These are phyloP conservation scores for Aythya fuligula DNA, from an alignment of 2,797 vertebrate species.

Conservation along the genomic window DNA sequence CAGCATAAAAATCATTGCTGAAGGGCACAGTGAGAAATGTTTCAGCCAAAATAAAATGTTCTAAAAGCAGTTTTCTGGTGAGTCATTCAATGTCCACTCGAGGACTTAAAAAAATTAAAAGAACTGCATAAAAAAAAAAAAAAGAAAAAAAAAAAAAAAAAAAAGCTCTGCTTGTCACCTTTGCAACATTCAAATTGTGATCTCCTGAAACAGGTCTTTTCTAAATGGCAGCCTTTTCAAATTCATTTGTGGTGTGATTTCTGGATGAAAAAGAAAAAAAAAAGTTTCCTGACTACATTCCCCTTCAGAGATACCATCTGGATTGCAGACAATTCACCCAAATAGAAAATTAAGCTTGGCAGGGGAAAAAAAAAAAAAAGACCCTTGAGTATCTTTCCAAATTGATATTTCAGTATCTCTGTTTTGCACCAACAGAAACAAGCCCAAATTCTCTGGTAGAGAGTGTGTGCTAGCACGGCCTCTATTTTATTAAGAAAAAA, in stretches of 20 bases:
- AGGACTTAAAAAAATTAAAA: neutral
- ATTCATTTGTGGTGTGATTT: neutral
- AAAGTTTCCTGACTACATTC: neutral
- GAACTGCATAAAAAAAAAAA: neutral
- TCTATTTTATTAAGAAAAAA: slow-evolving; percentile 42
- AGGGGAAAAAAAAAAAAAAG: neutral
- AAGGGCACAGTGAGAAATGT: slow-evolving; percentile 30
- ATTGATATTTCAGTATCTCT: slow-evolving; percentile 24
- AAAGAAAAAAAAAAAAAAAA: neutral
- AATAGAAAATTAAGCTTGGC: slow-evolving; percentile 27
- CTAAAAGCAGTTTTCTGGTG: neutral
- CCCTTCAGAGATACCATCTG: slow-evolving; percentile 11
- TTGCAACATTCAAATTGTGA: neutral
- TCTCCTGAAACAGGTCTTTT: neutral
- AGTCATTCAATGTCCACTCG: slow-evolving; percentile 4
- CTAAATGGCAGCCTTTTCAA: neutral
- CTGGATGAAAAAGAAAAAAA: neutral
- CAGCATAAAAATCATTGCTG: slow-evolving; percentile 17
- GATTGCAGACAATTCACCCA: slow-evolving; percentile 13
- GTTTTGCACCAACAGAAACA: slow-evolving; percentile 40
- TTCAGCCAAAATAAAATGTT: slow-evolving; percentile 13
- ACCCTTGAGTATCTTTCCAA: neutral
- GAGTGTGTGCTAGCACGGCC: slow-evolving; percentile 23
- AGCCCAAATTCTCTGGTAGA: slow-evolving; percentile 18
- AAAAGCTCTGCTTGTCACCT: neutral